Evolutionary conservation across 1,140 invertebrate genomes (phyloP), one percentile per base, ranked within the genome.

Genomic region (Cydia fagiglandana): DNA sequence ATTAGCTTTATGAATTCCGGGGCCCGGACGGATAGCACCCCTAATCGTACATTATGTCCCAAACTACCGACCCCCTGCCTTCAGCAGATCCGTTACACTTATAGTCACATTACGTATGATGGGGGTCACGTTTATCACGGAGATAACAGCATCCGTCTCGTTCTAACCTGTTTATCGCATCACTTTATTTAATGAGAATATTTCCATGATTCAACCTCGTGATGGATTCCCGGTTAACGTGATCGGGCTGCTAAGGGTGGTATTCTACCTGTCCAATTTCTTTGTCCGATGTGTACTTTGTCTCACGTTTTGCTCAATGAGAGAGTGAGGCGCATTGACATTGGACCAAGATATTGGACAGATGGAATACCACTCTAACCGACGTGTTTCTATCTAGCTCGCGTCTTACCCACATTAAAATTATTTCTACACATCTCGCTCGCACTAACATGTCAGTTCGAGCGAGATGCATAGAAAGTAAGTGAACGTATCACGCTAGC

Each of bases 11-110:
- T 61, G 20, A 61, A 61, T 24, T 2, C 56, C 17, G 56, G 17
- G 56, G 56, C 17, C 50, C 50, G 50, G n/a, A 17, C 50, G 50
- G 15, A 50, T 50, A 15, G 56, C 56, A 61, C 56, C 56, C 56
- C 20, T 61, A 61, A 61, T 61, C 20, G 56, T 61, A 61, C 56
- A 61, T 61, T 61, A 61, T 61, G 56, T 61, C 56, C 17, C 17
- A 61, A 61, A 61, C 56, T 61, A 20, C 17, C 56, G 17, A 61
- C 56, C 56, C 56, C 56, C 17, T 10, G 56, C 56, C 56, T 61
- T 20, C 17, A 20, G 56, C 10, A 10, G 17, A 61, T 61, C 56
- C 56, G n/a, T 61, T 61, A 61, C 56, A 20, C 56, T 61, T 61
- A 53, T 20, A 61, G 17, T 61, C 17, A 12, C 56, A 61, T 61